Evolutionary conservation across 2,797 vertebrate species (phyloP), one percentile per base, ranked within the genome.

Genomic region (Lepilemur ruficaudatus): DNA sequence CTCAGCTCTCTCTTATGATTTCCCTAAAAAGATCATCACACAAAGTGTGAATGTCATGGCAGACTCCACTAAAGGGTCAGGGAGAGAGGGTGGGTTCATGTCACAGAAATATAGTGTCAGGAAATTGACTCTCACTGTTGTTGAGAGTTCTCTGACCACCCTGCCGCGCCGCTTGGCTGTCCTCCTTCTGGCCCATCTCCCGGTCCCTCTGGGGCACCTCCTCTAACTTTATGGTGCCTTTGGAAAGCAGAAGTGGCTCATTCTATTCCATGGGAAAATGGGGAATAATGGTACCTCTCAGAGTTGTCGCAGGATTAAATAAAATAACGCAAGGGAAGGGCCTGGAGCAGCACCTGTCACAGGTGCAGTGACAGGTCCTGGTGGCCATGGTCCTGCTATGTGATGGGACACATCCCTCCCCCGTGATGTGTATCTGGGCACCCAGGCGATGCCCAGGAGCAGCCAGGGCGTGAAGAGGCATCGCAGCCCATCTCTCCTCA

Each of bases 271-370:
- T 48, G 69, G 87, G 82, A 52, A 89, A 41, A 35, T 14, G 11
- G 22, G 9, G 7, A 25, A 4, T 41, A n/a, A 38, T 75, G 22
- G 46, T 32, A 14, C 35, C 35, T 83, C 6, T 5, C 30, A 52
- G 73, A 65, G 7, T 25, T 22, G 38, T 73, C 35, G 23, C 14
- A 52, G 61, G 5, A 22, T 50, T 67, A 48, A 70, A 22, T 76
- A 48, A 69, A 69, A 32, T 17, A 9, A 72, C 1, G 14, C 22
- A 4, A 0, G 28, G 4, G 12, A 52, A 2, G 12, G 1, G 1
- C 22, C 8, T 0, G 35, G 70, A 23, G 11, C 17, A 9, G 55
- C 50, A 13, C 1, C 13, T n/a, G n/a, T n/a, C 59, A 41, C 3
- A 0, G 1, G 14, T 18, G 80, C 8, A 20, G 30, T 3, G 5